Evolutionary conservation across 2,113 vertebrate genomes (phyloP), one percentile per base, ranked within the genome.

Genomic region (Psittacula cyanocephala): DNA sequence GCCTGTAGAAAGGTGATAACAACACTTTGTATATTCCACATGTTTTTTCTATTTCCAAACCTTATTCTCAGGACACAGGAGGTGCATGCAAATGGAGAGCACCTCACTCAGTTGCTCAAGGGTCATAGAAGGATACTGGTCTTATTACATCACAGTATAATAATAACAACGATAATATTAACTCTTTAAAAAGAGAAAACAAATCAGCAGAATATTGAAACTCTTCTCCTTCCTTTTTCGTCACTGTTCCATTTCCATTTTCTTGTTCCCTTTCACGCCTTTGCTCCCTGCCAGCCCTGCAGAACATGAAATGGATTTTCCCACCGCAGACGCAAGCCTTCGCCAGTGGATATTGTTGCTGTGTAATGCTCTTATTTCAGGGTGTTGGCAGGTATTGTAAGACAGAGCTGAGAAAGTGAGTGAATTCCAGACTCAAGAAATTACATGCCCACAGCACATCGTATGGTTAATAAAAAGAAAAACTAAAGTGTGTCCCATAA

Each of bases 381-480:
- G 88, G 87, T 78, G 89, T 68, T 96, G 91, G 67, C 91, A 94
- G 84, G 60, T 83, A 82, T 55, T 57, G 63, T 55, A 50, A 88
- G 70, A 39, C 39, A 80, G 80, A 47, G 43, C 23, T 76, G 85
- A 90, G 92, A 70, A 41, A 85, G 17, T 5, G n/a, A 75, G 77
- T 88, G 87, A 90, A 88, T 81, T 89, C 86, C 71, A 57, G 49
- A 47, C 80, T 85, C 69, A 19, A 74, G 9, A 92, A 95, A 93
- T 93, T 91, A 75, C 77, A 49, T 89, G 95, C 91, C 91, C 89
- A 88, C 63, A 93, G 87, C 89, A 81, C 63, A 83, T 68, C 67
- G 44, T 55, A 87, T 50, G 71, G 91, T 95, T 96, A 95, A 97
- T 95, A 96, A 97, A 95, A 92, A 64, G 89, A 85, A 95, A 96